phyloP scores from a whole-genome alignment of 2,888 invertebrate species.

The Criorhina ranunculi region DNA sequence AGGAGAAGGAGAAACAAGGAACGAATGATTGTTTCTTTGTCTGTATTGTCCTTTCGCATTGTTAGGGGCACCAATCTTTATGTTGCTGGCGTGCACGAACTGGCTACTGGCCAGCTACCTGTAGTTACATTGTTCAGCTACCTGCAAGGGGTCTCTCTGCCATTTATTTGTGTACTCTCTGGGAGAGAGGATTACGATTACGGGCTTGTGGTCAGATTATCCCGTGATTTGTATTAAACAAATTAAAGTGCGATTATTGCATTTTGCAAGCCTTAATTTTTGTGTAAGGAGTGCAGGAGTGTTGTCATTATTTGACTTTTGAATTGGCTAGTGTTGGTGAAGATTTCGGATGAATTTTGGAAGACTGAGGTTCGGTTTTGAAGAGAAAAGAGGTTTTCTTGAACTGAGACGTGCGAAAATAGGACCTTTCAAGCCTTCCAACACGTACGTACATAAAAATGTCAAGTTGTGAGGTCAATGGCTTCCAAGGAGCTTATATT shows the following conservation, averaged over 20 bases:
- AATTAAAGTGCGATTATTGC: slow-evolving; percentile 31
- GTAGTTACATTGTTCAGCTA: slow-evolving; percentile 26
- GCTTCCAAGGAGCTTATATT: too few species aligned
- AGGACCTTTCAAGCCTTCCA: too few species aligned
- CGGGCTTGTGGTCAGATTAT: slow-evolving; percentile 61
- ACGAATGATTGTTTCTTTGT: slow-evolving; percentile 29
- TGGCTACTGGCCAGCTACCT: slow-evolving; percentile 44
- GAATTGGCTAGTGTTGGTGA: too few species aligned
- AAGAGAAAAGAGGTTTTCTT: too few species aligned
- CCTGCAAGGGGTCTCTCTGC: slow-evolving; percentile 15
- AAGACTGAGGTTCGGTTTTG: too few species aligned
- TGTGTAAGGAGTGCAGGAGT: neutral
- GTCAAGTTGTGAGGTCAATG: too few species aligned
- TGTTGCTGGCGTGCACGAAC: slow-evolving; percentile 22
- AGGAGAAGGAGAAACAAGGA: slow-evolving; percentile 7
- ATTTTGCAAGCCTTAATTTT: slow-evolving; percentile 15
- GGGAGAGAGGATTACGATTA: too few species aligned
- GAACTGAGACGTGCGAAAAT: too few species aligned
- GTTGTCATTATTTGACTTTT: neutral
- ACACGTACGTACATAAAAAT: too few species aligned
- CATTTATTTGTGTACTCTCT: too few species aligned
- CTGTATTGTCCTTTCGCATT: slow-evolving; percentile 31
- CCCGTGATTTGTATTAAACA: slow-evolving; percentile 48
- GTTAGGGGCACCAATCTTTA: slow-evolving; percentile 14
- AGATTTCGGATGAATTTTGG: too few species aligned